Evolutionary conservation across 2,888 invertebrate species (phyloP).

Genomic region (Minunthozetes semirufus): DNA sequence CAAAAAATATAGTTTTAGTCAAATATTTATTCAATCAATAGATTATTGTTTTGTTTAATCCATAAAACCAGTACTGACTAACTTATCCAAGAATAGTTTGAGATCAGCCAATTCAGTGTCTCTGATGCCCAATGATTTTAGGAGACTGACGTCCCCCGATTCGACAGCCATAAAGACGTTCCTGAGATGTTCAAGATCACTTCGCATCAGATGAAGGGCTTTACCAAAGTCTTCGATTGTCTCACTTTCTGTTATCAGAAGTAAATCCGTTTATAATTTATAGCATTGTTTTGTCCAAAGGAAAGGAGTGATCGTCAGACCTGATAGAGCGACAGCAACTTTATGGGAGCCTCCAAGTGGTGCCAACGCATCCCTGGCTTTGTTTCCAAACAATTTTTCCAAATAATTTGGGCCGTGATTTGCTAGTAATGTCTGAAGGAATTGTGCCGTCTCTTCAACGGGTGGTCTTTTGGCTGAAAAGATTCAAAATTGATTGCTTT

Average conservation of each 20-base stretch:
- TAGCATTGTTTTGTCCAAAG: too few species aligned
- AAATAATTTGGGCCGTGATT: conserved; percentile 94
- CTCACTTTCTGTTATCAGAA: conserved; percentile 71
- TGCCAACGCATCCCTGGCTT: conserved; percentile 81
- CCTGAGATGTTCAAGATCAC: conserved; percentile 83
- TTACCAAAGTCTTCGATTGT: conserved; percentile 90
- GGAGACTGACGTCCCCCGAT: conserved; percentile 86
- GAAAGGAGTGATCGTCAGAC: conserved; percentile 52
- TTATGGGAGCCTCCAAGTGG: conserved; percentile 90
- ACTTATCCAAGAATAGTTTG: conserved; percentile 89
- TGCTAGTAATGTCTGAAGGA: conserved; percentile 82
- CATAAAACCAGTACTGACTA: conserved; percentile 90
- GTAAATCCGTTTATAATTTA: not conserved
- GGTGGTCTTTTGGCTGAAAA: conserved; percentile 82
- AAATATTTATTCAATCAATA: not conserved
- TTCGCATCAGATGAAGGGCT: conserved; percentile 73
- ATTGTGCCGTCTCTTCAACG: conserved; percentile 91
- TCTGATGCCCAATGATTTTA: conserved; percentile 87
- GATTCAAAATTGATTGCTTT: conserved; percentile 7
- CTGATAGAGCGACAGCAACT: conserved; percentile 89
- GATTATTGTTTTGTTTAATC: conserved; percentile 55
- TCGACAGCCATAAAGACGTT: conserved; percentile 93
- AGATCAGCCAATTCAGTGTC: conserved; percentile 91
- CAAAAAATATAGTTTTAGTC: not conserved
- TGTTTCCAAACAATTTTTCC: conserved; percentile 92